These are phyloP conservation scores for Columba livia DNA, from an alignment of 2,113 vertebrate species.

Conservation along the genomic window DNA sequence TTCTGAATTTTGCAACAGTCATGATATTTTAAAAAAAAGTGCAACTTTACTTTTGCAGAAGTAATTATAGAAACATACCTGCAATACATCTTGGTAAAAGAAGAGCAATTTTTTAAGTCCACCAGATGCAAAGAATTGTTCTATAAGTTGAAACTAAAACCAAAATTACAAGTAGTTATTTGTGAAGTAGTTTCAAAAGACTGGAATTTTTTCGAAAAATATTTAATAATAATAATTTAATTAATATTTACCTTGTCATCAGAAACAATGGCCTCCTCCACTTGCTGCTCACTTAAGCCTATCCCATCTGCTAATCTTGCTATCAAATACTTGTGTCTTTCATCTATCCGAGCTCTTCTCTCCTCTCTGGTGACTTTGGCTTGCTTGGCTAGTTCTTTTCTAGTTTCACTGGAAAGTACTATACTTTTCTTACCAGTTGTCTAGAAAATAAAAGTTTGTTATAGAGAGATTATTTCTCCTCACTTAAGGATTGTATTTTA, in stretches of 20 bases:
- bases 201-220: background rate
- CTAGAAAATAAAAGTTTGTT: constrained; percentile 57
- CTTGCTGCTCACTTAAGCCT: constrained; percentile 70
- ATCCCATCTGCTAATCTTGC: constrained; percentile 69
- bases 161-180: background rate
- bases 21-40: background rate
- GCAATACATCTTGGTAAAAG: constrained; percentile 77
- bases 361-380: constrained; percentile 72
- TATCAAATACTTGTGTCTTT: constrained; percentile 78
- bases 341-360: constrained; percentile 75
- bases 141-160: constrained; percentile 76
- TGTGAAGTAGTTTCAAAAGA: background rate
- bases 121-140: constrained; percentile 78
- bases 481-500: background rate
- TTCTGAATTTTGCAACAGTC: background rate
- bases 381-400: constrained; percentile 75
- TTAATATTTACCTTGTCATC: constrained; percentile 77
- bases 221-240: background rate
- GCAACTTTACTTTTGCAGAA: background rate
- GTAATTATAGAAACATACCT: constrained; percentile 54
- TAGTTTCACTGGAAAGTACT: constrained; percentile 75
- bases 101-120: constrained; percentile 82
- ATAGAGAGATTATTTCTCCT: background rate
- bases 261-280: constrained; percentile 77
- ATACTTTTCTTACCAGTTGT: constrained; percentile 64